Conservation (phyloP, 2,113 vertebrate genomes). For the Catharus bicknelli region DNA sequence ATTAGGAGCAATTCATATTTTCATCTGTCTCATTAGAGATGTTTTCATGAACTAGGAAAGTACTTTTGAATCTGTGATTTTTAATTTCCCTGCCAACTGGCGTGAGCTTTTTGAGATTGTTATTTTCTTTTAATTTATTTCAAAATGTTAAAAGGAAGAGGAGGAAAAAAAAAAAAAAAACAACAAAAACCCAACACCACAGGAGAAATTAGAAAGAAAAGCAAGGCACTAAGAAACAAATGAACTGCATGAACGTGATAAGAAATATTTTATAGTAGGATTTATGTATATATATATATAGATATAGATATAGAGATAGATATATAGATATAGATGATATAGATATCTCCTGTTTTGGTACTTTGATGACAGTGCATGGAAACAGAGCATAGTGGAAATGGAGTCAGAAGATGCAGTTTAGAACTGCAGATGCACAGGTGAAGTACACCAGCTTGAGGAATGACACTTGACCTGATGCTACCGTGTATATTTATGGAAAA, state of each 20-base stretch:
- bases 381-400: not conserved
- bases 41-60: slow-evolving; percentile 75
- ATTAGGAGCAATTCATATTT: slow-evolving; percentile 81
- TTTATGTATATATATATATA: not conserved
- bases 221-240: slow-evolving; percentile 1
- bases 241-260: not conserved
- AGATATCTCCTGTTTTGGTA: not conserved
- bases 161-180: too few species aligned
- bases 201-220: slow-evolving; percentile 41
- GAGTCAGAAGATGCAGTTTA: not conserved
- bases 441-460: not conserved
- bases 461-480: not conserved
- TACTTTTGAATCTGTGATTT: slow-evolving; percentile 70
- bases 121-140: slow-evolving; percentile 69
- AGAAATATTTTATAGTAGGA: not conserved
- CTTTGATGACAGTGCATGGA: not conserved
- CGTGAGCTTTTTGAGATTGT: slow-evolving; percentile 50
- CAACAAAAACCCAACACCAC: not conserved
- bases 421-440: not conserved
- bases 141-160: slow-evolving; percentile 55
- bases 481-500: not conserved
- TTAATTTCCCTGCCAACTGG: slow-evolving; percentile 66
- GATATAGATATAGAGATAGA: too few species aligned
- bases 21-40: slow-evolving; percentile 79
- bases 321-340: not conserved